Conservation (phyloP, 2,113 vertebrate genomes). For the Sinocyclocheilus anshuiensis region DNA sequence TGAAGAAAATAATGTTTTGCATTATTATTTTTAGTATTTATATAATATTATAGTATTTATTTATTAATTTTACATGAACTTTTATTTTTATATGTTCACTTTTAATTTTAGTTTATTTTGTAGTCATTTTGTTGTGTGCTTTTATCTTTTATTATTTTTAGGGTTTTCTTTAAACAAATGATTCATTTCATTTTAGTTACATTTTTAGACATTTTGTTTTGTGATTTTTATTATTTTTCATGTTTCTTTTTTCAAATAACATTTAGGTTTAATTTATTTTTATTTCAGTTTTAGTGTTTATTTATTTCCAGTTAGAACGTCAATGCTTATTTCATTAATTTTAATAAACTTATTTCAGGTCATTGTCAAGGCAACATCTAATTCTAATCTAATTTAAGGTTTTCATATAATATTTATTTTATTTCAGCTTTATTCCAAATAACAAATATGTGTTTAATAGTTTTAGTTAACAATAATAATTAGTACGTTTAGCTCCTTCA, state of each 20-base stretch:
- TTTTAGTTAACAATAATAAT: neutral
- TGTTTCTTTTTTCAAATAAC: too few relatives aligned
- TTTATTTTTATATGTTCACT: neutral
- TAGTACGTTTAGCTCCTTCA: neutral
- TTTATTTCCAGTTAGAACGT: too few relatives aligned
- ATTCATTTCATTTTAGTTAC: neutral
- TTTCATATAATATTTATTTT: neutral
- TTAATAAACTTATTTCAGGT: too few relatives aligned
- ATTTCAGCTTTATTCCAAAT: neutral
- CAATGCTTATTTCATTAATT: too few relatives aligned
- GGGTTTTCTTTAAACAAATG: neutral
- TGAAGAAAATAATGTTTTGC: neutral
- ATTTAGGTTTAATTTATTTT: neutral
- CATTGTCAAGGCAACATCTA: neutral
- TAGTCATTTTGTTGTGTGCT: too few relatives aligned
- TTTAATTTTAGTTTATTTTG: too few relatives aligned
- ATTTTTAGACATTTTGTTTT: too few relatives aligned
- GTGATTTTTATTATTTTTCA: too few relatives aligned
- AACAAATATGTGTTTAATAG: neutral
- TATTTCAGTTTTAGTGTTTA: too few relatives aligned
- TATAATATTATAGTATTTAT: neutral
- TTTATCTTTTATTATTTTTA: neutral
- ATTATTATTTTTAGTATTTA: neutral
- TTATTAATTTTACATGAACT: neutral
- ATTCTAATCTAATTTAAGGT: neutral